Conservation (phyloP, 2,113 vertebrate genomes). For the Ptyas mucosa region DNA sequence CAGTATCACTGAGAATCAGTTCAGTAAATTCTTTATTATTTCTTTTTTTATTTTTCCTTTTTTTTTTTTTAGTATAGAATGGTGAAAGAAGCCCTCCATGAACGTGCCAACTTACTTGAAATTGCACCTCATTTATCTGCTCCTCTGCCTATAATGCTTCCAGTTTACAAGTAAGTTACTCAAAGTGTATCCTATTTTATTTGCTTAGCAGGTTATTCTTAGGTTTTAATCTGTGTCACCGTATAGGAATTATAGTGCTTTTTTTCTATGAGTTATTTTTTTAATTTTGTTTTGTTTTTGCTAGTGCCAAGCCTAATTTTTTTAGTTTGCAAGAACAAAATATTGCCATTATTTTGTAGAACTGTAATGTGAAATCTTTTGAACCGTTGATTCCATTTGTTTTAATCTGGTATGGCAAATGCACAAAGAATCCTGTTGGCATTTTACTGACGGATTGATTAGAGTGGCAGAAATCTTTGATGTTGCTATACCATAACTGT, state of each 20-base stretch:
- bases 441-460: neutral
- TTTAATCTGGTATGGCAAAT: neutral
- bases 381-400: neutral
- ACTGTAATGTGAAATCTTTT: rapidly evolving
- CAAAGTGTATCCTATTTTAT: neutral
- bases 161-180: conserved; percentile 89
- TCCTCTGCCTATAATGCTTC: conserved; percentile 94
- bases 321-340: neutral
- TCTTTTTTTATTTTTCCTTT: neutral
- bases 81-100: conserved; percentile 92
- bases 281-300: neutral
- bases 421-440: neutral
- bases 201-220: neutral
- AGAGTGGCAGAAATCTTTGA: neutral
- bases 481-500: neutral
- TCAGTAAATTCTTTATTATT: neutral
- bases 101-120: conserved; percentile 88
- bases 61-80: conserved; percentile 82
- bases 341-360: neutral
- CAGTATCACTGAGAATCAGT: neutral
- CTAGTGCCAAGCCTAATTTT: neutral
- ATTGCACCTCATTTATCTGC: conserved; percentile 91
- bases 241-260: neutral
- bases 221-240: neutral
- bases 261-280: neutral